These are phyloP conservation scores for Galagoides demidoff DNA, from an alignment of 2,797 vertebrate genomes.

Conservation along the genomic window DNA sequence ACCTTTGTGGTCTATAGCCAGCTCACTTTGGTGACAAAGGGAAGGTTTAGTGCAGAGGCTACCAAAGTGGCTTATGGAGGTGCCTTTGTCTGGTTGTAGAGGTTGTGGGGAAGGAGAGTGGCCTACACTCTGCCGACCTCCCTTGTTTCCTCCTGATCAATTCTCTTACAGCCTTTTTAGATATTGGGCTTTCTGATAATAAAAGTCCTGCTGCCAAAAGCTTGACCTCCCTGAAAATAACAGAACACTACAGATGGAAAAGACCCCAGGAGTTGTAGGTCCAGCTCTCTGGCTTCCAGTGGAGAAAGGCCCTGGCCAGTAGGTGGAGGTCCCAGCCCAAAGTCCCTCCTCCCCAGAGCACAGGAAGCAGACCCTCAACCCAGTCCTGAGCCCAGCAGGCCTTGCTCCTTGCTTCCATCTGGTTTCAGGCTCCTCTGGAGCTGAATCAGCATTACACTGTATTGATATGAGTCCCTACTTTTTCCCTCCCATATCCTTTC, in stretches of 20 bases:
- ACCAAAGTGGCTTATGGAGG: not conserved
- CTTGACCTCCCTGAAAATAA: not conserved
- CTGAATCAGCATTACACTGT: not conserved
- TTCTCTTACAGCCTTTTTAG: not conserved
- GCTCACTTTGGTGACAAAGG: not conserved
- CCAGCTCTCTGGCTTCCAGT: not conserved
- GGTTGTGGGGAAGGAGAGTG: too few relatives aligned
- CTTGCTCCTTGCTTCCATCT: fast-evolving
- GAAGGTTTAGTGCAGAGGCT: not conserved
- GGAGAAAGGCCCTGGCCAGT: not conserved
- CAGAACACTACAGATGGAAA: not conserved
- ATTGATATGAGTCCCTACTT: not conserved
- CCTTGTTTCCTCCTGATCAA: not conserved
- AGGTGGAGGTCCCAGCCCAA: not conserved
- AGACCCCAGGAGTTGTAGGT: not conserved
- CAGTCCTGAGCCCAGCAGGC: not conserved
- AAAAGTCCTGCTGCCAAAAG: not conserved
- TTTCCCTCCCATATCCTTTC: not conserved
- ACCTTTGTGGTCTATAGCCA: not conserved
- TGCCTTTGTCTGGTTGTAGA: not conserved
- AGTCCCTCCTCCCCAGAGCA: not conserved
- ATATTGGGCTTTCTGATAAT: not conserved
- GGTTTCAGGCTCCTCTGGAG: not conserved
- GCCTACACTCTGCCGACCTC: not conserved
- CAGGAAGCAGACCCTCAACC: not conserved